Evolutionary conservation across 2,113 vertebrate species (phyloP).

Genomic region (Gallinago jamesoni): DNA sequence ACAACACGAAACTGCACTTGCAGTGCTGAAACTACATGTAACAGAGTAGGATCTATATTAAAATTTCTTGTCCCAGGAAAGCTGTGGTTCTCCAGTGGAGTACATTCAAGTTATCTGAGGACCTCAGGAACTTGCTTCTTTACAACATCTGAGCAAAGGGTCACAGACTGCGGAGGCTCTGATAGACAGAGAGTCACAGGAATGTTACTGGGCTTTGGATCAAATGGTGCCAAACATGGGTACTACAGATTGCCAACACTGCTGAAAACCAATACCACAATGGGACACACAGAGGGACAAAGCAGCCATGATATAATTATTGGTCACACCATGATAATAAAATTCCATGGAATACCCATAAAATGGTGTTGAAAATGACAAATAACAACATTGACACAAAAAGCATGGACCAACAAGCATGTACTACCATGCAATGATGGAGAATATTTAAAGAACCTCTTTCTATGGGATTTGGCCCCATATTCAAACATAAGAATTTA

Average conservation of each 20-base stretch:
- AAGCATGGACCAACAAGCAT: not conserved
- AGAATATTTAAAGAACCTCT: not conserved
- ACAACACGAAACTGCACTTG: rapidly evolving
- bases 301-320: not conserved
- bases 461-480: not conserved
- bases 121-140: not conserved
- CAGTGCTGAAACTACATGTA: not conserved
- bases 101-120: not conserved
- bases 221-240: not conserved
- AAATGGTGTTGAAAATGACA: not conserved
- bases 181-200: not conserved
- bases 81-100: not conserved
- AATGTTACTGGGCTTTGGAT: not conserved
- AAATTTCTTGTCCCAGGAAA: not conserved
- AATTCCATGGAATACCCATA: not conserved
- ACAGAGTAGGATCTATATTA: not conserved
- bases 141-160: not conserved
- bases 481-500: rapidly evolving
- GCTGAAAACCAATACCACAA: not conserved
- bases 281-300: not conserved
- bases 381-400: not conserved
- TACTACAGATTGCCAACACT: not conserved
- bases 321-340: not conserved
- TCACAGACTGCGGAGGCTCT: not conserved
- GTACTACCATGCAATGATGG: not conserved